Conservation (phyloP, 2,113 vertebrate genomes). For the Chaenocephalus aceratus region DNA sequence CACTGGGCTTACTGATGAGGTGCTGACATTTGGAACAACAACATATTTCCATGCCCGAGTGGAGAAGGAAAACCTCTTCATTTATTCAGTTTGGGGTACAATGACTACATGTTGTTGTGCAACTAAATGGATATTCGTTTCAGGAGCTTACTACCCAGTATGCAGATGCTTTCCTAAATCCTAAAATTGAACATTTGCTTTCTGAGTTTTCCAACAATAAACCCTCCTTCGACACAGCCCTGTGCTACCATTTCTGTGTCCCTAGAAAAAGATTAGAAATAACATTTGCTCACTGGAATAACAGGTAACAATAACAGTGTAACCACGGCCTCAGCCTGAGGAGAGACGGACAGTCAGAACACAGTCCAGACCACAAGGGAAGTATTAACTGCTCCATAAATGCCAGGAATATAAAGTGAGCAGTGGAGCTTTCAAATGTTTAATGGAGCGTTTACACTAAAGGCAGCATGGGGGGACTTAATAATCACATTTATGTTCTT, state of each 20-base stretch:
- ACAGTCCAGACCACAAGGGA: constrained; percentile 70
- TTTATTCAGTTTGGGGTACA: constrained; percentile 25
- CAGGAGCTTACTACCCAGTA: background rate
- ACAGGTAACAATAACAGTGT: constrained; percentile 75
- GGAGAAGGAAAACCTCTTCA: constrained; percentile 46
- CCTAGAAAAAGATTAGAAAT: constrained; percentile 54
- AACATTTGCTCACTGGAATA: constrained; percentile 73
- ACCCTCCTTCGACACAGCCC: constrained; percentile 21
- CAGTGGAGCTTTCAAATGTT: constrained; percentile 26
- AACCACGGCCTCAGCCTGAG: constrained; percentile 50
- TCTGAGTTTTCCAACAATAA: constrained; percentile 1
- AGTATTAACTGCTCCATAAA: constrained; percentile 57
- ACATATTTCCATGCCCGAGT: constrained; percentile 55
- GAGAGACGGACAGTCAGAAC: constrained; percentile 66
- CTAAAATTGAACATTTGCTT: constrained; percentile 21
- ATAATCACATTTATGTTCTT: background rate
- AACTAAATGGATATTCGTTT: constrained; percentile 10
- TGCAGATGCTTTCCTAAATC: background rate
- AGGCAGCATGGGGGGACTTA: background rate
- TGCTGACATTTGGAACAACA: constrained; percentile 43
- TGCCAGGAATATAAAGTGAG: constrained; percentile 46
- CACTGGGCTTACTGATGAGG: constrained; percentile 22
- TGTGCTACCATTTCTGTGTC: constrained; percentile 34
- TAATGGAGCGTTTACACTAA: background rate
- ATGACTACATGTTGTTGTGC: constrained; percentile 7